Base-by-base conservation (phyloP, 23 tunicate genomes). In the Halocynthia roretzi region DNA sequence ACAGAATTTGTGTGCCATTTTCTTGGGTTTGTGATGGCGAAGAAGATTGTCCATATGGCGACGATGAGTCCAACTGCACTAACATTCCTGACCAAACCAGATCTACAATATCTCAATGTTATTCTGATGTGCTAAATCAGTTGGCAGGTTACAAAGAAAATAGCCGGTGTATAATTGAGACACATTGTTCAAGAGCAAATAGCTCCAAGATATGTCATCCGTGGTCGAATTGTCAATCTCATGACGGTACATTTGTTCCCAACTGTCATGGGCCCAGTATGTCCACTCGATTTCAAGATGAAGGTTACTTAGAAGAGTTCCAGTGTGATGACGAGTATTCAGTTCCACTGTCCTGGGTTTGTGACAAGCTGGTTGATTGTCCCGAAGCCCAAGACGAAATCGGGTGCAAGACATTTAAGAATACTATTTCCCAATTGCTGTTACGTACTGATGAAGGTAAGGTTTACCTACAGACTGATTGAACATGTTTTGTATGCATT, bases 1-100 rank as follows among this genome's bases (percentile, higher is more conserved):
- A 20, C 31, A 65, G 70, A 11, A 65, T 65, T 40, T 65, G 70
- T 15, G 31, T 65, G 9, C 70, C 70, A 20, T 65, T 20, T 65
- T 10, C 70, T 9, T 65, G 70, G 70, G 70, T 65, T 65, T 65
- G 70, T 15, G 70, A 65, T 15, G 70, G 70, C 5, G 70, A 10
- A 65, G 70, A 65, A 65, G 70, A 65, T 15, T 65, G 70, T 65
- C 31, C 9, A 20, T 15, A 10, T 15, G 70, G 70, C 5, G 70
- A 65, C 22, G 70, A 65, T 65, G 70, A 65, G 19, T 9, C 22
- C 22, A 20, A 9, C 15, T 65, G 70, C 19, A 48, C 22, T 31
- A 31, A 4, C 44, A 31, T 31, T 31, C 44, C 44, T 31, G 44
- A 31, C 44, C 44, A 31, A 31, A 31, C 44, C 44, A 31, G 44